Percentiles rank a stretch among this genome's conserved stretches.
Evolutionary conservation across 1,140 invertebrate genomes (phyloP).

Genomic region (Aradophagus sp.): DNA sequence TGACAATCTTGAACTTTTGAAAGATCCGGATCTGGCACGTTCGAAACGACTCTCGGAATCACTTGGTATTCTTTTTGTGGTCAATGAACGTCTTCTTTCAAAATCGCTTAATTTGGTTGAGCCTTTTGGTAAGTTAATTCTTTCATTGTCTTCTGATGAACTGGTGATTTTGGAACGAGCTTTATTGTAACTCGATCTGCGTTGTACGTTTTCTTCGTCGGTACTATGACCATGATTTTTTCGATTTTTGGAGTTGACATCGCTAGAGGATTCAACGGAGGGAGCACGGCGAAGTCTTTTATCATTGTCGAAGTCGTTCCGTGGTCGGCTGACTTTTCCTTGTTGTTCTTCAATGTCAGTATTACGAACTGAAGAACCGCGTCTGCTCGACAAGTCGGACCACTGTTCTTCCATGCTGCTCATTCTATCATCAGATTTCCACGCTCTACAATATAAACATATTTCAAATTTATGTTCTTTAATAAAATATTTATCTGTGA

Average conservation of each 20-base stretch:
- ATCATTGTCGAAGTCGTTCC: constrained; percentile 30
- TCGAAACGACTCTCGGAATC: constrained; percentile 25
- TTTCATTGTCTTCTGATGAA: constrained; percentile 65
- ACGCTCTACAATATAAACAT: constrained; percentile 59
- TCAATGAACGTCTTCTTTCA: constrained; percentile 23
- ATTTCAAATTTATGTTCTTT: too few relatives aligned
- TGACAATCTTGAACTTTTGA: constrained; percentile 39
- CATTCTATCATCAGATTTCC: constrained; percentile 68
- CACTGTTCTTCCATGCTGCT: constrained; percentile 63
- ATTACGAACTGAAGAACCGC: constrained; percentile 33
- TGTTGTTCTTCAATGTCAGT: constrained; percentile 52
- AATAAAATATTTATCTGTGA: too few relatives aligned
- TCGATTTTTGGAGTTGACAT: constrained; percentile 32
- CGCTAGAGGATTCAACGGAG: constrained; percentile 43
- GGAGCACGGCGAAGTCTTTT: constrained; percentile 46
- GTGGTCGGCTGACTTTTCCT: constrained; percentile 44
- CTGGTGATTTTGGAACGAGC: constrained; percentile 61
- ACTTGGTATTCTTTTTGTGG: constrained; percentile 38
- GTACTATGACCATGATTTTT: constrained; percentile 61
- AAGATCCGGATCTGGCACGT: constrained; percentile 18
- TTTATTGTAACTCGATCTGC: constrained; percentile 48
- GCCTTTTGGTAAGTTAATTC: constrained; percentile 7
- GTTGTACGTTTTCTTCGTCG: constrained; percentile 63
- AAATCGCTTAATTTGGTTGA: constrained; percentile 15
- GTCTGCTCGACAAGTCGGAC: constrained; percentile 58